Evolutionary conservation across 2,888 invertebrate species (phyloP), one percentile per base, ranked within the genome.

Genomic region (Allacma fusca): DNA sequence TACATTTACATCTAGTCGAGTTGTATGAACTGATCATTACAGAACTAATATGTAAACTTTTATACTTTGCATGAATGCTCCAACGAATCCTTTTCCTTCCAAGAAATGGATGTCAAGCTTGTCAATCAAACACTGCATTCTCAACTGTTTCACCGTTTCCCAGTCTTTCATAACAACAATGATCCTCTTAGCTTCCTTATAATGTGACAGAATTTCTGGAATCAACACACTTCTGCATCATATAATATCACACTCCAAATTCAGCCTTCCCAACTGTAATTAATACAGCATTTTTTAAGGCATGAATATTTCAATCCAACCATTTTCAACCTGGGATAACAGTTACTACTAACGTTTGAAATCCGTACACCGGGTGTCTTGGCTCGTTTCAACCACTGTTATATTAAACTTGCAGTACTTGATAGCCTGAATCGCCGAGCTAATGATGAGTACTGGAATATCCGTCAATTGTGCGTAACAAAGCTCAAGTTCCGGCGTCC

Each of bases 71-170:
- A 70, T 70, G 26, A 7, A 24, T 7, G 26, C 24, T n/a, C 76
- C 76, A 64, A 70, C 43, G 23, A 19, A 13, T 29, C 76, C 76
- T 64, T 70, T 34, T 21, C 71, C 76, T 50, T 71, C 71, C 5
- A 70, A 34, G n/a, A 70, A 34, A 9, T 26, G 23, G 7, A 62
- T 40, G 16, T 57, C 34, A 9, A 75, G 28, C 23, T 24, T 5
- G 40, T 76, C 34, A 0, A 57, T 40, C 16, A 2, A 13, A 26
- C 70, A 62, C 13, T 13, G 1, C n/a, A 0, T 5, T 44, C 26
- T 24, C 26, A 76, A 40, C 1, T 62, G 24, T 21, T 23, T 7
- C 19, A 76, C 13, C 23, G n/a, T 34, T 13, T 70, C 62, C 16
- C 29, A 70, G 13, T 70, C 44, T 21, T 21, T 59, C 16, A 50